These are phyloP conservation scores for Hermodice carunculata DNA, from an alignment of 2,888 invertebrate genomes.

Conservation along the genomic window DNA sequence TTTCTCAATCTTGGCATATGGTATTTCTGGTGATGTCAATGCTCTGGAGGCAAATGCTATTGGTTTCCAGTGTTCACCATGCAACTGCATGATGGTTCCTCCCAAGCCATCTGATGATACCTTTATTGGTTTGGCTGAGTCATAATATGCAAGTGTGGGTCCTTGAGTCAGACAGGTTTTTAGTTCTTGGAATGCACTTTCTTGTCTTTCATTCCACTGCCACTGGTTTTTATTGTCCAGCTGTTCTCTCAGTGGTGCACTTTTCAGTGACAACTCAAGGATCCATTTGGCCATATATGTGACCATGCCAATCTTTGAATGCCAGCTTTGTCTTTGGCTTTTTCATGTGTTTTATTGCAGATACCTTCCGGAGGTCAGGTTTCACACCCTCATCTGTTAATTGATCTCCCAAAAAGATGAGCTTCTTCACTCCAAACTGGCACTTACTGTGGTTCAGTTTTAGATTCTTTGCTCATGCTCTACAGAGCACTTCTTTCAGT, in stretches of 20 bases:
- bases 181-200: constrained; percentile 27
- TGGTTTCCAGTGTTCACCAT: constrained; percentile 21
- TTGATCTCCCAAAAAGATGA: constrained; percentile 33
- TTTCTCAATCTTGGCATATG: constrained; percentile 27
- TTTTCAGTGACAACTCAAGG: constrained; percentile 21
- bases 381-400: constrained; percentile 21
- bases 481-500: constrained; percentile 12
- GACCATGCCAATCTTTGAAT: too few species aligned
- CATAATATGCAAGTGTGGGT: constrained; percentile 22
- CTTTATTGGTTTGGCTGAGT: constrained; percentile 5
- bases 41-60: constrained; percentile 19
- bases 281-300: constrained; percentile 33
- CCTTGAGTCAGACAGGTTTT: constrained; percentile 1
- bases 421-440: constrained; percentile 13
- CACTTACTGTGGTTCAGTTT: constrained; percentile 30
- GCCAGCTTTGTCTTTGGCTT: too few species aligned
- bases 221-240: constrained; percentile 28
- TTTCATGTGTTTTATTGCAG: constrained; percentile 24
- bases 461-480: constrained; percentile 20
- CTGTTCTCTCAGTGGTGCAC: constrained; percentile 22
- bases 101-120: constrained; percentile 23
- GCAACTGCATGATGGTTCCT: constrained; percentile 8
- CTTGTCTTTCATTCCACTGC: constrained; percentile 25
- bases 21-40: constrained; percentile 15
- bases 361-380: constrained; percentile 28